Percentiles rank a stretch among this genome's conserved stretches.
Evolutionary conservation across 2,888 invertebrate genomes (phyloP).

Genomic region (Tinea semifulvella): DNA sequence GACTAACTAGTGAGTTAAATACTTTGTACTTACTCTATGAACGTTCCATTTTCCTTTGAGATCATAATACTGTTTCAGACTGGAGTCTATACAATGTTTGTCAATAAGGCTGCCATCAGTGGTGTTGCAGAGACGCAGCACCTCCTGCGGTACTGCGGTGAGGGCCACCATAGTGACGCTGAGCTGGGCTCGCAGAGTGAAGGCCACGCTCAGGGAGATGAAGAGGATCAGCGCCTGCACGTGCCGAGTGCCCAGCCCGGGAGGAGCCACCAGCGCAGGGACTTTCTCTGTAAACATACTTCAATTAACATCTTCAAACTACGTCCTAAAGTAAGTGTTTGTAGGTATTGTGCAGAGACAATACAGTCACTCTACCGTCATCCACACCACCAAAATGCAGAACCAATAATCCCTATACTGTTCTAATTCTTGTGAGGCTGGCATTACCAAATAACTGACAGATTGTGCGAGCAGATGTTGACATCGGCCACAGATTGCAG

Average conservation of each 20-base stretch:
- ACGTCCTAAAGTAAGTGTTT: too few species aligned
- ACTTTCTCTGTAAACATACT: neutral
- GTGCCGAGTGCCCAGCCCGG: constrained; percentile 38
- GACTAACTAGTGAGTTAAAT: too few species aligned
- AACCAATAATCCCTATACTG: too few species aligned
- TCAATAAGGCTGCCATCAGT: too few species aligned
- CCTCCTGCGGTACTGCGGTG: constrained; percentile 24
- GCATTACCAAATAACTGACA: too few species aligned
- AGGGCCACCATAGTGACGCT: constrained; percentile 47
- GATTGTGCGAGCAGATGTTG: too few species aligned
- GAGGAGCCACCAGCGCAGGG: constrained; percentile 16
- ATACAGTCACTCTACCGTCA: neutral
- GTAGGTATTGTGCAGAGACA: too few species aligned
- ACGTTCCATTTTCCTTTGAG: constrained; percentile 26
- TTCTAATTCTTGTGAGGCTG: too few species aligned
- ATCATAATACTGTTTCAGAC: neutral
- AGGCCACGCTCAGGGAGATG: constrained; percentile 30
- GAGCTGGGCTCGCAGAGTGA: constrained; percentile 30
- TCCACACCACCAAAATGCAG: neutral
- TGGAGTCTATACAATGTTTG: neutral
- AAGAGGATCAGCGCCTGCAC: constrained; percentile 36
- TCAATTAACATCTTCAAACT: too few species aligned
- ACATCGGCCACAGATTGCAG: too few species aligned
- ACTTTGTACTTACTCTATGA: constrained; percentile 35
- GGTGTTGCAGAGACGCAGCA: neutral